Percentiles rank a stretch among this genome's conserved stretches.
Evolutionary conservation across 2,888 invertebrate genomes (phyloP).

Genomic region (Saturnia pavonia): DNA sequence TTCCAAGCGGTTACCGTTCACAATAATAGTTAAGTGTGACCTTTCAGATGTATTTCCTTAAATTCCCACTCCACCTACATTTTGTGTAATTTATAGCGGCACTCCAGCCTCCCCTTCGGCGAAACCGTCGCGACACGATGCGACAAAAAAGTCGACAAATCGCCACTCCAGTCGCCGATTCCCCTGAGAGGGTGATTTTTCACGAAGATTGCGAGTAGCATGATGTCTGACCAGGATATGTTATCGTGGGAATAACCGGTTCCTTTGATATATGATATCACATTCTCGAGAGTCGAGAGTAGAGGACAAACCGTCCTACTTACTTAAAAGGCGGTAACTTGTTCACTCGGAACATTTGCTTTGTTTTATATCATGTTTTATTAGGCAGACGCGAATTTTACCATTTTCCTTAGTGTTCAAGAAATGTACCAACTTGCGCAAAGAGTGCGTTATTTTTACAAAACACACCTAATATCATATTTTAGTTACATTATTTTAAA

Average conservation of each 20-base stretch:
- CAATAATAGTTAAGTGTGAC: not conserved
- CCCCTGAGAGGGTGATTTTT: slow-evolving; percentile 39
- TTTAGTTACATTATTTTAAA: too few relatives aligned
- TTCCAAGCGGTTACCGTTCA: not conserved
- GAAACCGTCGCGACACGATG: slow-evolving; percentile 34
- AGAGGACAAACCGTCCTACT: slow-evolving; percentile 14
- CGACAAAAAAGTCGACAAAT: slow-evolving; percentile 51
- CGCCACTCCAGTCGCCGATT: slow-evolving; percentile 41
- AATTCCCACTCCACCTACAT: slow-evolving; percentile 21
- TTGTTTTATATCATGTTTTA: slow-evolving; percentile 4
- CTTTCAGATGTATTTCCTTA: slow-evolving; percentile 18
- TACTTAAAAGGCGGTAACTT: slow-evolving; percentile 14
- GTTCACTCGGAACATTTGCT: slow-evolving; percentile 12
- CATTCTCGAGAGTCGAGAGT: too few relatives aligned
- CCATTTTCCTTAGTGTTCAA: not conserved
- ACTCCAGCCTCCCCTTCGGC: slow-evolving; percentile 20
- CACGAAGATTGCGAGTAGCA: slow-evolving; percentile 38
- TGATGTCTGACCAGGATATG: slow-evolving; percentile 23
- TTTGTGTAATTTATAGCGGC: slow-evolving; percentile 29
- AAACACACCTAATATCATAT: too few relatives aligned
- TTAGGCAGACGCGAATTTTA: not conserved
- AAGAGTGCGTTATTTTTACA: not conserved
- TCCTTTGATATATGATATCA: slow-evolving; percentile 19
- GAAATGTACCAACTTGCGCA: not conserved
- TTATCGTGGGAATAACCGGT: slow-evolving; percentile 8